phyloP scores from a whole-genome alignment of 2,888 invertebrate genomes.

The Zhuqinia jingwanae region DNA sequence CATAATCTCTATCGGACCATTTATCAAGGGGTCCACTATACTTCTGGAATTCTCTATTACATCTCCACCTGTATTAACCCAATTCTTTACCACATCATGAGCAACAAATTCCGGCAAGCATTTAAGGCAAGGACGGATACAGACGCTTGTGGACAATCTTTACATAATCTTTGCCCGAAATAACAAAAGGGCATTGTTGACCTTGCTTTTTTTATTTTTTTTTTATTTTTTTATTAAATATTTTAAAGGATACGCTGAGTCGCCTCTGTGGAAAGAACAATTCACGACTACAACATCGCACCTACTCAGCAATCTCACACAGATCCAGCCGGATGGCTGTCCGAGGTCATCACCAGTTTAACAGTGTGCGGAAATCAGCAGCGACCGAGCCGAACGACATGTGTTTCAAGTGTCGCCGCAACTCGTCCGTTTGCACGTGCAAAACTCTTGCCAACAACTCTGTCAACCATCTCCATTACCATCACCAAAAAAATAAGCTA shows the following conservation, averaged over 20 bases:
- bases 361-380: constrained; percentile 51
- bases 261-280: constrained; percentile 70
- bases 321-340: constrained; percentile 72
- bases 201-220: no score
- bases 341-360: constrained; percentile 54
- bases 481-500: constrained; percentile 49
- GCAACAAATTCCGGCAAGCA: constrained; percentile 82
- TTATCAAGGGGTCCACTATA: constrained; percentile 81
- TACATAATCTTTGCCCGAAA: no score
- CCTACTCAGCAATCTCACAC: constrained; percentile 75
- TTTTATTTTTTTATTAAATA: constrained; percentile 12
- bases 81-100: constrained; percentile 83
- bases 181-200: no score
- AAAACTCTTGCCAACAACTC: constrained; percentile 69
- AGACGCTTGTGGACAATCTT: no score
- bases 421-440: constrained; percentile 73
- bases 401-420: constrained; percentile 75
- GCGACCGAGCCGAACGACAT: constrained; percentile 48
- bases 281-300: constrained; percentile 72
- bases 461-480: constrained; percentile 35
- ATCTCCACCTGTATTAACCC: constrained; percentile 83
- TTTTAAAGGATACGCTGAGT: constrained; percentile 75
- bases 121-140: constrained; percentile 80
- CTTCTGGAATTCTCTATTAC: constrained; percentile 83
- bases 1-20: constrained; percentile 72